Conservation (phyloP, 2,888 invertebrate genomes). For the Hoplodrina ambigua region DNA sequence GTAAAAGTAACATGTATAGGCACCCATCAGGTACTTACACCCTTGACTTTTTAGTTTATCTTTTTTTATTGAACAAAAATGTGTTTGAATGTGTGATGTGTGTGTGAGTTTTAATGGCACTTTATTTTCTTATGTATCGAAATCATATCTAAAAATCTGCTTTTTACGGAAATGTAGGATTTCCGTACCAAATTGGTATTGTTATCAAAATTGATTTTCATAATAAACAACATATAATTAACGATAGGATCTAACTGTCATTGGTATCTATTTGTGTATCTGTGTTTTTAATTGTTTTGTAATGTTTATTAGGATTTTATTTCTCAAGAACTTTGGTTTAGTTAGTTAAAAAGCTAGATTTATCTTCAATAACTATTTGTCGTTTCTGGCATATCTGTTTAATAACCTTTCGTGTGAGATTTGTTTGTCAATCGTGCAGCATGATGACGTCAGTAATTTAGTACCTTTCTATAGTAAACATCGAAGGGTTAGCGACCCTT, state of each 20-base stretch:
- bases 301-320: not conserved
- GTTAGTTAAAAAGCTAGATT: too few species aligned
- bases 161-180: not conserved
- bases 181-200: not conserved
- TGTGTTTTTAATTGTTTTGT: not conserved
- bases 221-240: not conserved
- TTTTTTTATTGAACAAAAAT: slow-evolving; percentile 3
- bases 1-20: too few species aligned
- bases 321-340: not conserved
- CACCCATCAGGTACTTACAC: too few species aligned
- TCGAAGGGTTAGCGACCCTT: slow-evolving; percentile 9
- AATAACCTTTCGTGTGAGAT: not conserved
- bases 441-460: not conserved
- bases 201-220: slow-evolving; percentile 9
- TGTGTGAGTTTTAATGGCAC: not conserved
- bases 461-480: slow-evolving; percentile 9
- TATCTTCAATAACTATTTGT: too few species aligned
- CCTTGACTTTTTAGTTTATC: not conserved
- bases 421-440: not conserved
- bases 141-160: slow-evolving; percentile 12
- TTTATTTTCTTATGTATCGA: not conserved
- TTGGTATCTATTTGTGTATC: not conserved
- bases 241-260: not conserved
- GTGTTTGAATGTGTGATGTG: too few species aligned
- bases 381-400: too few species aligned